phyloP scores from a whole-genome alignment of 2,888 invertebrate species.

The Gymnocheta viridis region DNA sequence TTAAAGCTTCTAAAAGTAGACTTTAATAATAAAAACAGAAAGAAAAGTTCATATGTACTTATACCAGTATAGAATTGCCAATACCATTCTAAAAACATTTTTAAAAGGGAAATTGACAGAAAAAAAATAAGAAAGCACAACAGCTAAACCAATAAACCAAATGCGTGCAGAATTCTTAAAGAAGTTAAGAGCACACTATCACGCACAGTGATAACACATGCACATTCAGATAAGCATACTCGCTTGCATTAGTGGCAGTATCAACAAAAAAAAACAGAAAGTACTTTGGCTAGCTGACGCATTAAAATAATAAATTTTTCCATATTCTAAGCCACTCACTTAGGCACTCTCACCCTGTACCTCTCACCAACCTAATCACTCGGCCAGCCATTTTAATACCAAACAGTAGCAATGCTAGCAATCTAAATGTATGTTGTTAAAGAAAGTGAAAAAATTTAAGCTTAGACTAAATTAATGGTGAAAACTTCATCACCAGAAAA shows the following conservation, averaged over 20 bases:
- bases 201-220: constrained; percentile 15
- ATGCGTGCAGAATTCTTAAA: constrained; percentile 64
- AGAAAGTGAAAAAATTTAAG: neutral
- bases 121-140: neutral
- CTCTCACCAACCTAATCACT: constrained; percentile 1
- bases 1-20: constrained; percentile 62
- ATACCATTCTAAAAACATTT: constrained; percentile 3
- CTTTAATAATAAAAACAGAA: constrained; percentile 43
- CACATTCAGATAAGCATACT: neutral
- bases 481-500: neutral
- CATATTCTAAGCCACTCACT: constrained; percentile 15
- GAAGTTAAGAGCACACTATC: neutral
- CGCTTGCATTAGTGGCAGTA: neutral
- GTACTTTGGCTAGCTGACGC: constrained; percentile 38
- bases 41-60: neutral
- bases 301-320: constrained; percentile 37
- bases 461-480: neutral
- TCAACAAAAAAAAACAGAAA: neutral
- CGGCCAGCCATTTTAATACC: neutral
- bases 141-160: constrained; percentile 63
- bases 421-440: neutral
- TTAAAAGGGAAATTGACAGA: neutral
- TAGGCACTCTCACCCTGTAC: neutral
- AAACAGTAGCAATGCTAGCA: neutral
- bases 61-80: constrained; percentile 6